Base-by-base conservation (phyloP, 2,797 vertebrate genomes). In the Rhynchotus rufescens region DNA sequence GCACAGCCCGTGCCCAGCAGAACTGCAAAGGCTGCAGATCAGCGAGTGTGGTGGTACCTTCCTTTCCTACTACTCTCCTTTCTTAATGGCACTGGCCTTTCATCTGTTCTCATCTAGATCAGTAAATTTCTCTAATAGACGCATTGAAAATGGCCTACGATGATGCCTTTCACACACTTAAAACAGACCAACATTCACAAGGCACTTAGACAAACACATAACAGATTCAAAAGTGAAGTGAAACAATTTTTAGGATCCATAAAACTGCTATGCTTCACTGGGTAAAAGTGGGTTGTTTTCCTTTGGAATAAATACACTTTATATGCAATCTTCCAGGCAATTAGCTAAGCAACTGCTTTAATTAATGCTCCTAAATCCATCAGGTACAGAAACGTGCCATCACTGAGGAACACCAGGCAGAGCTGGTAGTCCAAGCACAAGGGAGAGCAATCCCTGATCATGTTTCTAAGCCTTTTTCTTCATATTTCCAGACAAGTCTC, bases 321-420 rank as follows among this genome's bases (percentile, higher is more conserved):
- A 92, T 73, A 90, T 11, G 15, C 89, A 95, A 84, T 96, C 67
- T 94, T 91, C 84, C 88, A 93, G 90, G 64, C 93, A 96, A 94
- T 96, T 96, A 96, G 90, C 92, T 94, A 87, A 95, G 96, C 92
- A 93, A 94, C 88, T 90, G 64, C 87, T 96, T 93, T 92, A 96
- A 95, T 95, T 96, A 97, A 95, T 17, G 0, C 89, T 92, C 90
- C 61, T 77, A 88, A 94, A 93, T 79, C 61, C 81, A 84, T 88
- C 81, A 93, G 86, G 88, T 93, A 94, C 57, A 80, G 76, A 94
- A 92, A 88, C 84, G 86, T 87, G 85, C 78, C 76, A 73, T 76
- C 66, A 57, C 52, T 93, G 93, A 83, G 67, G 84, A 92, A 65
- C 71, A 88, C 80, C 73, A 88, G 81, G 72, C 78, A 92, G 66